A percentile compares a stretch with the other conserved stretches of the same genome.
Evolutionary conservation across 2,888 invertebrate genomes (phyloP).

Genomic region (Belgica antarctica): DNA sequence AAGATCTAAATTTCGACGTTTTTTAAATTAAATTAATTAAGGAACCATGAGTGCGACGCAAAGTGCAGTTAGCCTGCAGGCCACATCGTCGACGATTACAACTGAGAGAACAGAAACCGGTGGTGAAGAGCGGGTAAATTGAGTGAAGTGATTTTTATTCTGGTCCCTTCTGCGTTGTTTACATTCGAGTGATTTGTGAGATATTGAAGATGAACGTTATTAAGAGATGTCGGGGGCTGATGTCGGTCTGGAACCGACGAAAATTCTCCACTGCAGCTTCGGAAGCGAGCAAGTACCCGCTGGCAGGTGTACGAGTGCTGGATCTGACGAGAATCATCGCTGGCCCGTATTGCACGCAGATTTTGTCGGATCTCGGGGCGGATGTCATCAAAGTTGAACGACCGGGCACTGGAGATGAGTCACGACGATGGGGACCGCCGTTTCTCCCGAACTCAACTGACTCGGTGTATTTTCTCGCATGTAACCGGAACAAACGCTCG

Average conservation of each 20-base stretch:
- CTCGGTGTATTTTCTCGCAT: constrained; percentile 78
- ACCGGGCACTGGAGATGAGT: constrained; percentile 80
- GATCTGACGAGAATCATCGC: constrained; percentile 86
- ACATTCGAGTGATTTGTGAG: neutral
- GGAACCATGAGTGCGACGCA: no score
- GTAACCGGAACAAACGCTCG: constrained; percentile 94
- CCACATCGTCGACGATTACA: neutral
- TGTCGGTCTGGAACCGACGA: neutral
- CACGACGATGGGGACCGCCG: constrained; percentile 92
- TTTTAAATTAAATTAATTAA: no score
- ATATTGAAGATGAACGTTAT: neutral
- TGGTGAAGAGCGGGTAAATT: neutral
- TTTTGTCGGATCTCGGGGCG: constrained; percentile 88
- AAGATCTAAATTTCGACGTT: no score
- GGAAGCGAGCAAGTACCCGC: constrained; percentile 55
- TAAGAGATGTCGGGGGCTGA: neutral
- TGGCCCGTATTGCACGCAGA: constrained; percentile 93
- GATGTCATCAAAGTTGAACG: constrained; percentile 90
- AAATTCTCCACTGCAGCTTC: neutral
- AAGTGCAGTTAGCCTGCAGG: neutral
- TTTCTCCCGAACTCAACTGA: constrained; percentile 66
- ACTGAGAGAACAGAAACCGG: neutral
- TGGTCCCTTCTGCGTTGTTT: neutral
- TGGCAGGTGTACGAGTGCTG: constrained; percentile 69
- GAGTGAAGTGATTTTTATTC: neutral